These are phyloP conservation scores for Setophaga petechia DNA, from an alignment of 2,113 vertebrate species.

Conservation along the genomic window DNA sequence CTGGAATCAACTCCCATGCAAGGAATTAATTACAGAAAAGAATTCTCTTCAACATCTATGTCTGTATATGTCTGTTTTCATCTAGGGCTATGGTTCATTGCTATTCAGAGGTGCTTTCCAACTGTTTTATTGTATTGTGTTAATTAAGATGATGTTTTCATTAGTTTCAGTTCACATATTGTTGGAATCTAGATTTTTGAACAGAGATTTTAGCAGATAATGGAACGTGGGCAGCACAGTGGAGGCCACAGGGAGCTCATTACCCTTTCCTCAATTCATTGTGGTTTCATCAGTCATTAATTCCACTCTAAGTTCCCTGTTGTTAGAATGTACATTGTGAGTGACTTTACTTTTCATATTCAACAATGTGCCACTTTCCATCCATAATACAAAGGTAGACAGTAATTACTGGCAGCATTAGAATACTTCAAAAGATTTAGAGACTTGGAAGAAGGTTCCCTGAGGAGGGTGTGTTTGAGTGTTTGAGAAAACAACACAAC, in stretches of 20 bases:
- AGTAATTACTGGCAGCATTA: conserved; percentile 11
- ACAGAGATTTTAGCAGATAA: conserved; percentile 43
- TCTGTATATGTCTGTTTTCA: neutral
- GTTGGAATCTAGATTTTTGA: conserved; percentile 34
- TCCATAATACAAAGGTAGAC: conserved; percentile 5
- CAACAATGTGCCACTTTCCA: neutral
- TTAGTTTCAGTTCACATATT: conserved; percentile 51
- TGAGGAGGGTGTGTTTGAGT: neutral
- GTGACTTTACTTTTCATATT: conserved; percentile 48
- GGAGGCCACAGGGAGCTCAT: conserved; percentile 61
- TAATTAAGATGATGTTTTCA: conserved; percentile 62
- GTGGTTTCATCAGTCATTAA: conserved; percentile 65
- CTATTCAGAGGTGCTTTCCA: neutral
- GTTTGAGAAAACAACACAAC: neutral
- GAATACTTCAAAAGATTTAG: conserved; percentile 40
- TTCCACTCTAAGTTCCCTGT: conserved; percentile 44
- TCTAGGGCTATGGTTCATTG: neutral
- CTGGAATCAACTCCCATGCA: neutral
- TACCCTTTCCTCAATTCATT: conserved; percentile 56
- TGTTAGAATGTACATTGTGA: conserved; percentile 1
- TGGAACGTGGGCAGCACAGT: neutral
- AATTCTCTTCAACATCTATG: neutral
- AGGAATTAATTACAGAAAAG: conserved; percentile 12
- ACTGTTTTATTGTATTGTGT: neutral
- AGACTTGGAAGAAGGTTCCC: neutral